Base-by-base conservation (phyloP, 2,888 invertebrate genomes). In the Muschampia plurimacula region DNA sequence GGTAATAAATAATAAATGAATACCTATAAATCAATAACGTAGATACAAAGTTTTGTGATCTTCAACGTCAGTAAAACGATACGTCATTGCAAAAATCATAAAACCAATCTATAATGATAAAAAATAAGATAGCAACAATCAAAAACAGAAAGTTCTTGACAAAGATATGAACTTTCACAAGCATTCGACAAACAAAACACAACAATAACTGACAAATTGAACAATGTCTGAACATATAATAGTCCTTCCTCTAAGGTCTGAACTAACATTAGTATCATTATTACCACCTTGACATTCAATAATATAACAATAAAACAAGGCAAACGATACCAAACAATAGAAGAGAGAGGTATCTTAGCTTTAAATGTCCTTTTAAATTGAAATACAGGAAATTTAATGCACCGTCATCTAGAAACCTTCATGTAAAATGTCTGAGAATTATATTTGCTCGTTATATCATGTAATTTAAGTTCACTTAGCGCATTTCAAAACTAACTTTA, bases 261-360 rank as follows among this genome's bases (percentile, higher is more conserved):
- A 41, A 32, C 36, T 57, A 52, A 46, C 64, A 55, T 52, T 32
- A 62, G 44, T 64, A 32, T 55, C 41, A 39, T 32, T 69, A 69
- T 69, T 57, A 64, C 63, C 28, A 39, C 49, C 69, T 69, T 69
- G 69, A 68, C 67, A 57, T 73, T 73, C 67, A 64, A 67, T 67
- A 64, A 67, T 67, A 67, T 67, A 59, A 62, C 66, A 72, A 67
- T 67, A 72, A 72, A 67, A 67, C 63, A 41, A 32, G 65, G 39
- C 59, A 49, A 67, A 66, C 49, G 59, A 46, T 32, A 28, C 67
- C 59, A 46, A 62, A 69, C 69, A 69, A 69, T 62, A 22, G 15
- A 49, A 52, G 62, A 62, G 49, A 68, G 49, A 68, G 60, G 41
- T 41, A 32, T 69, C 32, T 49, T 60, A 60, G n/a, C 8, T 5